A percentile compares a stretch with the other conserved stretches of the same genome.
Conservation (phyloP, 1,140 invertebrate species). For the Lordiphosa stackelbergi region DNA sequence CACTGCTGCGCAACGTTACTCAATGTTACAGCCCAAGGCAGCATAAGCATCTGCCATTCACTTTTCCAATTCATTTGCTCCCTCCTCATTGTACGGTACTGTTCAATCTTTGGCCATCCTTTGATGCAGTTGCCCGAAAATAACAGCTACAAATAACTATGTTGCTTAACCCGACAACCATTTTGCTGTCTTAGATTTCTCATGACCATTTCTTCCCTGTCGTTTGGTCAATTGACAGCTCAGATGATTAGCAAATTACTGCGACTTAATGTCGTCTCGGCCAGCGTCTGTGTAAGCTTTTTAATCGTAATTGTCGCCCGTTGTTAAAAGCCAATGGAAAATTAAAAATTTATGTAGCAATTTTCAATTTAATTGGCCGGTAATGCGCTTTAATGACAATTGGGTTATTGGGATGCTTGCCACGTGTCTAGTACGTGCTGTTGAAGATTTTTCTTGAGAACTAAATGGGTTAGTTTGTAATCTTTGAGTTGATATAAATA, state of each 20-base stretch:
- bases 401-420: neutral
- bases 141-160: conserved; percentile 41
- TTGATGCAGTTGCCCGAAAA: conserved; percentile 33
- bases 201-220: conserved; percentile 67
- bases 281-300: conserved; percentile 10
- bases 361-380: conserved; percentile 15
- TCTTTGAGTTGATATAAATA: too few relatives aligned
- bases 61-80: conserved; percentile 50
- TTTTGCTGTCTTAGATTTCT: conserved; percentile 37
- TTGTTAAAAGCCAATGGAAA: conserved; percentile 31
- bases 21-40: conserved; percentile 52
- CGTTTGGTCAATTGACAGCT: conserved; percentile 43
- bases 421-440: conserved; percentile 22
- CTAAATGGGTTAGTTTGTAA: too few relatives aligned
- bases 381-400: neutral
- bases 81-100: conserved; percentile 8
- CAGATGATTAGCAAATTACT: conserved; percentile 59
- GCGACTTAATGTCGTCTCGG: conserved; percentile 8
- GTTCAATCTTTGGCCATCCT: conserved; percentile 62
- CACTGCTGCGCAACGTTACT: conserved; percentile 44
- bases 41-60: conserved; percentile 63
- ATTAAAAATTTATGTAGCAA: conserved; percentile 15
- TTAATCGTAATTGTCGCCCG: conserved; percentile 25
- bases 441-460: neutral
- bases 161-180: conserved; percentile 41